phyloP scores from a whole-genome alignment of 2,888 invertebrate species.

The Pandemis corylana region DNA sequence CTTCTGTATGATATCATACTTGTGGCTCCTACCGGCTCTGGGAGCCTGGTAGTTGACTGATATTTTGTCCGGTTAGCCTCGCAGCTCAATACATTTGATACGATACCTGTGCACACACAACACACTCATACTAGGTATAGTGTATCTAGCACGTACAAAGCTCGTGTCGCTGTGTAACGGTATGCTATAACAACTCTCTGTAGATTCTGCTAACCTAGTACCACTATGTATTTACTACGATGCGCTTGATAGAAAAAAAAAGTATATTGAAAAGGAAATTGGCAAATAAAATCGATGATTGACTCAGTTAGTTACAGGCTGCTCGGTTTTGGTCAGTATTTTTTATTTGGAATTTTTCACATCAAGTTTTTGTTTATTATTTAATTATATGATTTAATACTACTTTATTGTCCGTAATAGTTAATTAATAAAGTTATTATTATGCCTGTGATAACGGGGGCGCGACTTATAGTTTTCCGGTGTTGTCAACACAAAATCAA shows the following conservation, averaged over 20 bases:
- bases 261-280: slow-evolving; percentile 58
- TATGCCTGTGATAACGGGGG: not conserved
- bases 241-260: slow-evolving; percentile 75
- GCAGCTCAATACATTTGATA: slow-evolving; percentile 38
- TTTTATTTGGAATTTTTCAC: slow-evolving; percentile 1
- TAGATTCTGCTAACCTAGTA: slow-evolving; percentile 73
- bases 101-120: slow-evolving; percentile 33
- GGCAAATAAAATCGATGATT: slow-evolving; percentile 24
- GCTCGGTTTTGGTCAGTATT: slow-evolving; percentile 48
- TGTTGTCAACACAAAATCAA: not conserved
- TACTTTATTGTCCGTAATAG: not conserved
- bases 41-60: slow-evolving; percentile 39
- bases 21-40: slow-evolving; percentile 21
- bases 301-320: slow-evolving; percentile 54
- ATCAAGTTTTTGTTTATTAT: not conserved
- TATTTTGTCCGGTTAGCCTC: slow-evolving; percentile 42
- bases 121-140: slow-evolving; percentile 30
- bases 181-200: slow-evolving; percentile 58
- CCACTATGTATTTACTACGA: slow-evolving; percentile 79
- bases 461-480: not conserved
- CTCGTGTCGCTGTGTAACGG: slow-evolving; percentile 50
- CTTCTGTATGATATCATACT: slow-evolving; percentile 10
- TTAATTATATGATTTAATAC: too few species aligned
- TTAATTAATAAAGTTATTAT: not conserved
- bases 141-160: slow-evolving; percentile 46